Evolutionary conservation across 2,797 vertebrate genomes (phyloP).

Genomic region (Tragopan temminckii): DNA sequence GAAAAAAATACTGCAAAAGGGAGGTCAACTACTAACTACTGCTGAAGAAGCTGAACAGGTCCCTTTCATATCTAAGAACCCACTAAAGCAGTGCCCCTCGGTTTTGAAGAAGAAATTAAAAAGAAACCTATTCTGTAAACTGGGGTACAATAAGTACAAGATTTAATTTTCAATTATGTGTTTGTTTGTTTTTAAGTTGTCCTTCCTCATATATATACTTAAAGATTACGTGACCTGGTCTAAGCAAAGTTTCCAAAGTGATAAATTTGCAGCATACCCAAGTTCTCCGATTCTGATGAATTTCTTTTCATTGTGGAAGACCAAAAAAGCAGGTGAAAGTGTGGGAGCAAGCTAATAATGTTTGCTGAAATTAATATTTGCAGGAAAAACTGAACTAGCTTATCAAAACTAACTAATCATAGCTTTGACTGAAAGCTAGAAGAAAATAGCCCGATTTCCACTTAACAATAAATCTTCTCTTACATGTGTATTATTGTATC

Average conservation of each 20-base stretch:
- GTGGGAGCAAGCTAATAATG: neutral
- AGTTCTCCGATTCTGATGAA: neutral
- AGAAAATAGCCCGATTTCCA: neutral
- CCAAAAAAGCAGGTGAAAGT: neutral
- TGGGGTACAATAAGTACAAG: neutral
- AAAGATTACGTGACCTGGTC: neutral
- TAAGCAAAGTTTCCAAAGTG: neutral
- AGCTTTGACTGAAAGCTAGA: neutral
- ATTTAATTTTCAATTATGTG: neutral
- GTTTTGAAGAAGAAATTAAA: neutral
- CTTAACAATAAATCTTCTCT: neutral
- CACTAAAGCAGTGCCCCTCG: fast-evolving
- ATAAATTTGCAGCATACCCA: neutral
- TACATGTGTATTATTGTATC: neutral
- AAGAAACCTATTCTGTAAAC: neutral
- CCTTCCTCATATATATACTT: neutral
- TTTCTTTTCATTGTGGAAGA: neutral
- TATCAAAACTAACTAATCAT: neutral
- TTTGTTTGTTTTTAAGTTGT: neutral
- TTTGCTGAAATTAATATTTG: neutral
- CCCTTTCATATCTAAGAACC: neutral
- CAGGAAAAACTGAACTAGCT: neutral
- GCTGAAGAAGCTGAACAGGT: neutral
- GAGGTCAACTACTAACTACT: neutral
- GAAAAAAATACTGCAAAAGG: too few species aligned